Percentiles rank a stretch among this genome's conserved stretches.
Conservation (phyloP, 2,888 invertebrate genomes). For the Zeuzera pyrina region DNA sequence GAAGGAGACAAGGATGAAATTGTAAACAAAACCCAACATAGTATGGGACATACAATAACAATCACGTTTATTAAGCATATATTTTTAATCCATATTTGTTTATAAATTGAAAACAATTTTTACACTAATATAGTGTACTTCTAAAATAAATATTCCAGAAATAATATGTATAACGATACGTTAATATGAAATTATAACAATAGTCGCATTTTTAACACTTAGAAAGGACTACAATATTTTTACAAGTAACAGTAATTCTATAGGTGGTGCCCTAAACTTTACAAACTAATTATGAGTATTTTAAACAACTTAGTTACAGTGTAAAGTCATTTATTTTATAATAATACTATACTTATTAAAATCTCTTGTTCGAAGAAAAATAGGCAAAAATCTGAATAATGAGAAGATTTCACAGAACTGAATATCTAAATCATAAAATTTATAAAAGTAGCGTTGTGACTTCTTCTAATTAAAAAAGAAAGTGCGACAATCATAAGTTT, state of each 20-base stretch:
- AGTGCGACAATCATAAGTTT: too few relatives aligned
- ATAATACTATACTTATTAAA: slow-evolving; percentile 44
- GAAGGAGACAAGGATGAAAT: too few relatives aligned
- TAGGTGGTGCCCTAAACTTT: slow-evolving; percentile 31
- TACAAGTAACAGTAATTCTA: slow-evolving; percentile 1
- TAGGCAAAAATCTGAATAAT: background rate
- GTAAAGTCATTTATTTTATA: too few relatives aligned
- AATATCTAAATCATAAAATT: background rate
- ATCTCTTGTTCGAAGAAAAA: slow-evolving; percentile 14
- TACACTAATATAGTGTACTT: slow-evolving; percentile 72
- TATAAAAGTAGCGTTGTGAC: too few relatives aligned
- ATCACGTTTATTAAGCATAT: too few relatives aligned
- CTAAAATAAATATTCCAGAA: slow-evolving; percentile 35
- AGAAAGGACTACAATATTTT: background rate
- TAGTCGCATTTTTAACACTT: background rate
- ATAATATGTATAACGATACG: background rate
- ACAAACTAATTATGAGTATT: slow-evolving; percentile 57
- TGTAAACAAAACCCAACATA: too few relatives aligned
- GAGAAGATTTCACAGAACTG: background rate
- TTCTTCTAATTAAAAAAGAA: too few relatives aligned
- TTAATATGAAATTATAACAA: too few relatives aligned
- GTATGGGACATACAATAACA: too few relatives aligned
- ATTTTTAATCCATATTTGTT: too few relatives aligned
- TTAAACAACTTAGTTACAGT: slow-evolving; percentile 44
- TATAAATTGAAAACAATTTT: too few relatives aligned